phyloP scores from a whole-genome alignment of 2,797 vertebrate species.

The Myotis pilosus region DNA sequence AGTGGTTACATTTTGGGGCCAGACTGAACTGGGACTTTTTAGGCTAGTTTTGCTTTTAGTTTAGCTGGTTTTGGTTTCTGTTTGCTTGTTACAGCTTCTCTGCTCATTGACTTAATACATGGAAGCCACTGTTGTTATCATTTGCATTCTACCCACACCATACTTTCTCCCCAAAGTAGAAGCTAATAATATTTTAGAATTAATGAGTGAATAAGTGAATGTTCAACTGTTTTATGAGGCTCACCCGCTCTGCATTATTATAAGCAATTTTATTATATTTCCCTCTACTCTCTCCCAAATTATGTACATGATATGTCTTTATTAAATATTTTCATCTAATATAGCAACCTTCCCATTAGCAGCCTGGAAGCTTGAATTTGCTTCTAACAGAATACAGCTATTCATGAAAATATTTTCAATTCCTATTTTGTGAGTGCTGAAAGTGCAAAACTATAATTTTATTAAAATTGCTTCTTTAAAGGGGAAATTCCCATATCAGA shows the following conservation, averaged over 20 bases:
- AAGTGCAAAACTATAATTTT: conserved; percentile 18
- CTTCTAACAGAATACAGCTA: background rate
- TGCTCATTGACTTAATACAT: background rate
- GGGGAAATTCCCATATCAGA: conserved; percentile 12
- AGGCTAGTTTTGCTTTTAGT: background rate
- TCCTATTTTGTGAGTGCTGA: conserved; percentile 16
- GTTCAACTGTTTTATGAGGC: background rate
- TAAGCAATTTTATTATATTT: background rate
- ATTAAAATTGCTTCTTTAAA: conserved; percentile 43
- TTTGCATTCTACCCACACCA: background rate
- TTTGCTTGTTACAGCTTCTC: background rate
- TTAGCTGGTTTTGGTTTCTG: background rate
- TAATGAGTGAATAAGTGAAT: background rate
- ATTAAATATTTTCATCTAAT: conserved; percentile 27
- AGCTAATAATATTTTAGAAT: conserved; percentile 29
- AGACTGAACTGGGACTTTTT: background rate
- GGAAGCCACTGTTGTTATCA: background rate
- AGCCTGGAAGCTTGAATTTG: conserved; percentile 23
- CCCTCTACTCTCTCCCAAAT: background rate
- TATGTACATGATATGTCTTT: background rate
- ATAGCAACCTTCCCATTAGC: background rate
- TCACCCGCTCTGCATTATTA: background rate
- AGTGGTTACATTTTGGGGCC: background rate
- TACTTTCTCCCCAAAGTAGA: background rate
- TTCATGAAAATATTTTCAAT: conserved; percentile 7